Evolutionary conservation across 2,888 invertebrate species (phyloP).

Genomic region (Gibbula magus): DNA sequence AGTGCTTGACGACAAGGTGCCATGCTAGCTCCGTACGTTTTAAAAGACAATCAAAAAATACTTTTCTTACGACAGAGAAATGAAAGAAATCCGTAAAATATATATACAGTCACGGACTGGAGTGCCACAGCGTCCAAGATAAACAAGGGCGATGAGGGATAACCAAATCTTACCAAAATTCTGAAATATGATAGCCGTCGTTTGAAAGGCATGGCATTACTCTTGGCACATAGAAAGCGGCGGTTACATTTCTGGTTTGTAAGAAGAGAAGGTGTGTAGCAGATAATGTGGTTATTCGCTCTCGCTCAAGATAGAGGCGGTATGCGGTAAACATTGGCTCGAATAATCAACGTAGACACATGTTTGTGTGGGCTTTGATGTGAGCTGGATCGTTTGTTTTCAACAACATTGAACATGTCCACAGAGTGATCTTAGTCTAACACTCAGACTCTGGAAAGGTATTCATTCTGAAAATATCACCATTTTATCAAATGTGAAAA

Average conservation of each 20-base stretch:
- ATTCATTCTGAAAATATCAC: too few relatives aligned
- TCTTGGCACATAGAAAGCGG: conserved; percentile 5
- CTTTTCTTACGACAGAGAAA: background rate
- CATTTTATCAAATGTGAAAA: too few relatives aligned
- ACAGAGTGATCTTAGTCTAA: too few relatives aligned
- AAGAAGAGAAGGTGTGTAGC: background rate
- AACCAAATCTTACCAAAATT: conserved; percentile 4
- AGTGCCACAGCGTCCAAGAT: background rate
- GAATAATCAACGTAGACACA: too few relatives aligned
- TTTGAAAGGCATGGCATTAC: background rate
- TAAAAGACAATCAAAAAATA: conserved; percentile 5
- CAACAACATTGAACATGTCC: too few relatives aligned
- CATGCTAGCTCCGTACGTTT: background rate
- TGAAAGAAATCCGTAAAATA: background rate
- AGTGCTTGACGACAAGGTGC: background rate
- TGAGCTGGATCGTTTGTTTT: too few relatives aligned
- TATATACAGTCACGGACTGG: background rate
- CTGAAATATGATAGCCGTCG: background rate
- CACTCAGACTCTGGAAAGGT: too few relatives aligned
- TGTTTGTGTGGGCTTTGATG: too few relatives aligned
- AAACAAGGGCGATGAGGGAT: conserved; percentile 1
- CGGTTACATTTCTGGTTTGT: background rate
- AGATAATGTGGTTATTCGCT: background rate
- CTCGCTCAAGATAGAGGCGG: background rate
- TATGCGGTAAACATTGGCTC: background rate